These are phyloP conservation scores for Bombus sibiricus DNA, from an alignment of 1,140 invertebrate species.

Conservation along the genomic window DNA sequence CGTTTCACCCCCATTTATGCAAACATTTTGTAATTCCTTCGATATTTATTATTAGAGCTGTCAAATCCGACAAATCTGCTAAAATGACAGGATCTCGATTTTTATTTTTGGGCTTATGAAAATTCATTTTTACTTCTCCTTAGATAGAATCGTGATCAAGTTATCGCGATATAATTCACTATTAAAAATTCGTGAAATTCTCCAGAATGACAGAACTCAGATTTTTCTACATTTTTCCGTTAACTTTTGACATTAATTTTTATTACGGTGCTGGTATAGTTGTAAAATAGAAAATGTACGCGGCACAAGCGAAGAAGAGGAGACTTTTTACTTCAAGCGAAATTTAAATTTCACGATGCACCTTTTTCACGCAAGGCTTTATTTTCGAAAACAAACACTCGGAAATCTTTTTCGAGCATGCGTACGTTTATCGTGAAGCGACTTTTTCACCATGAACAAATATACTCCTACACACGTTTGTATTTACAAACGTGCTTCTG, in stretches of 20 bases:
- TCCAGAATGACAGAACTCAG: too few relatives aligned
- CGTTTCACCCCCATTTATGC: background rate
- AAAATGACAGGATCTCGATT: background rate
- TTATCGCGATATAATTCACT: too few relatives aligned
- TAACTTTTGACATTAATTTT: too few relatives aligned
- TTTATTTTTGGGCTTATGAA: background rate
- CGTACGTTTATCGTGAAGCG: background rate
- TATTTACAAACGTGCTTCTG: background rate
- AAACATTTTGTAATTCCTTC: background rate
- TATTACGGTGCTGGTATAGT: too few relatives aligned
- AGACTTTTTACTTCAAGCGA: too few relatives aligned
- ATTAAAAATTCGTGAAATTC: too few relatives aligned
- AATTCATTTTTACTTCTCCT: accelerated
- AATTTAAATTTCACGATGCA: too few relatives aligned
- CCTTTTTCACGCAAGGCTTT: background rate
- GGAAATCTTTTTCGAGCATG: background rate
- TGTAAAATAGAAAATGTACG: too few relatives aligned
- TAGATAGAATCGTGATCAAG: background rate
- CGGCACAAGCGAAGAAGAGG: too few relatives aligned
- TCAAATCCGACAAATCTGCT: background rate
- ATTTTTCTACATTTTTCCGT: too few relatives aligned
- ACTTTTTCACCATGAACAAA: too few relatives aligned
- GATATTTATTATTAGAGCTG: background rate
- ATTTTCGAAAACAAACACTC: background rate
- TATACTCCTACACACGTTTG: background rate